These are phyloP conservation scores for Aporrectodea caliginosa DNA, from an alignment of 1,140 invertebrate species.

Conservation along the genomic window DNA sequence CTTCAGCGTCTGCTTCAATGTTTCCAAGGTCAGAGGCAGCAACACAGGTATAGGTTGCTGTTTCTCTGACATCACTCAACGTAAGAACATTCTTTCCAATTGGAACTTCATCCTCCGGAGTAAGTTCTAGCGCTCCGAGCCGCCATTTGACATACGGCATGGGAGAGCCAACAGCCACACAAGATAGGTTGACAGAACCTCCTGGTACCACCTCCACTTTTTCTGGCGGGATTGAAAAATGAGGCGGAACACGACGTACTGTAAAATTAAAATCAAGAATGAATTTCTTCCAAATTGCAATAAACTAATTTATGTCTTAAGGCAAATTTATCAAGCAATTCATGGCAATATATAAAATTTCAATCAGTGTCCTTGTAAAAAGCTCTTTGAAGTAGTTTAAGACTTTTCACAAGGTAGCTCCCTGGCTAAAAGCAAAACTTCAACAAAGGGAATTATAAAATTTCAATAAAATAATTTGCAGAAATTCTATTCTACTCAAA, in stretches of 20 bases:
- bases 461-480: too few species aligned
- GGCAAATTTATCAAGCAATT: too few species aligned
- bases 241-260: conserved; percentile 88
- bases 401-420: too few species aligned
- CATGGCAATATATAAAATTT: too few species aligned
- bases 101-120: conserved; percentile 61
- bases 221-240: conserved; percentile 86
- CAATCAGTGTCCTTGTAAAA: too few species aligned
- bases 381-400: too few species aligned
- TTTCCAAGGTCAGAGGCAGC: conserved; percentile 88
- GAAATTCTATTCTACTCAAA: too few species aligned
- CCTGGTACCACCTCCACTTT: conserved; percentile 86
- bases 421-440: too few species aligned
- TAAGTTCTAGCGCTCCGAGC: conserved; percentile 75
- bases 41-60: conserved; percentile 93
- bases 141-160: conserved; percentile 97
- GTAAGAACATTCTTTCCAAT: conserved; percentile 73
- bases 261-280: not conserved
- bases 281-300: too few species aligned
- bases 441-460: too few species aligned
- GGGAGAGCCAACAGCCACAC: conserved; percentile 91
- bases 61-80: conserved; percentile 80
- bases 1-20: conserved; percentile 78
- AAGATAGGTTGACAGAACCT: conserved; percentile 84
- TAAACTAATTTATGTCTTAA: too few species aligned